These are phyloP conservation scores for Catalaphyllia jardinei DNA, from an alignment of 64 coral and sea anemone species.

Conservation along the genomic window DNA sequence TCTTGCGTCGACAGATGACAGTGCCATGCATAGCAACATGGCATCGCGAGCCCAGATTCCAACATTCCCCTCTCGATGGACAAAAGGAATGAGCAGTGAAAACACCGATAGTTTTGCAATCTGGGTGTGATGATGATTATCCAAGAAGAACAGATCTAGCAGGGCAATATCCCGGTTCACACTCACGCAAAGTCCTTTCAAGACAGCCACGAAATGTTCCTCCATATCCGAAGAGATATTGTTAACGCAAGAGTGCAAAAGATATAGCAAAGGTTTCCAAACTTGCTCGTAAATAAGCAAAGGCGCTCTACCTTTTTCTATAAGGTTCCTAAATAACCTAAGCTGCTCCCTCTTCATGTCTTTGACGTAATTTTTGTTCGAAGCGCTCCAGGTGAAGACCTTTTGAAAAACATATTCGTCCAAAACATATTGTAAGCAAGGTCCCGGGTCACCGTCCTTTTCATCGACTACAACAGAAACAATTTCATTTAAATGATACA, in stretches of 20 bases:
- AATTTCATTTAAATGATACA: slow-evolving; percentile 91
- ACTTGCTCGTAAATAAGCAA: slow-evolving; percentile 89
- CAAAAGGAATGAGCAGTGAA: slow-evolving; percentile 88
- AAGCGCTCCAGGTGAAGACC: slow-evolving; percentile 73
- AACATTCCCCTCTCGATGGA: slow-evolving; percentile 89
- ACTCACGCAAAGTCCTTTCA: slow-evolving; percentile 93
- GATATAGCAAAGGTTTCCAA: slow-evolving; percentile 89
- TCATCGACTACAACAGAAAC: slow-evolving; percentile 82
- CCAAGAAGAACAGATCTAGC: slow-evolving; percentile 86
- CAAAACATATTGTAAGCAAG: slow-evolving; percentile 85
- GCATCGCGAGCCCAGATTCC: slow-evolving; percentile 89
- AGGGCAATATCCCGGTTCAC: slow-evolving; percentile 94
- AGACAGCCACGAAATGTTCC: slow-evolving; percentile 82
- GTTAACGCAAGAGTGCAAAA: slow-evolving; percentile 79
- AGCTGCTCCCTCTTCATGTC: slow-evolving; percentile 92
- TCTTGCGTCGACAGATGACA: slow-evolving; percentile 84
- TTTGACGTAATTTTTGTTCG: slow-evolving; percentile 52
- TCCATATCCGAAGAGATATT: slow-evolving; percentile 82
- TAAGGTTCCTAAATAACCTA: slow-evolving; percentile 83
- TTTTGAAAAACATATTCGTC: slow-evolving; percentile 79
- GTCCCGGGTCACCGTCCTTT: slow-evolving; percentile 79
- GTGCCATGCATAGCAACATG: slow-evolving; percentile 89
- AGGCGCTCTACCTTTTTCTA: slow-evolving; percentile 77
- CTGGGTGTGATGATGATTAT: slow-evolving; percentile 72
- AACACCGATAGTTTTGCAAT: slow-evolving; percentile 89